Conservation (phyloP, 2,797 vertebrate genomes). For the Rhinophrynus dorsalis region DNA sequence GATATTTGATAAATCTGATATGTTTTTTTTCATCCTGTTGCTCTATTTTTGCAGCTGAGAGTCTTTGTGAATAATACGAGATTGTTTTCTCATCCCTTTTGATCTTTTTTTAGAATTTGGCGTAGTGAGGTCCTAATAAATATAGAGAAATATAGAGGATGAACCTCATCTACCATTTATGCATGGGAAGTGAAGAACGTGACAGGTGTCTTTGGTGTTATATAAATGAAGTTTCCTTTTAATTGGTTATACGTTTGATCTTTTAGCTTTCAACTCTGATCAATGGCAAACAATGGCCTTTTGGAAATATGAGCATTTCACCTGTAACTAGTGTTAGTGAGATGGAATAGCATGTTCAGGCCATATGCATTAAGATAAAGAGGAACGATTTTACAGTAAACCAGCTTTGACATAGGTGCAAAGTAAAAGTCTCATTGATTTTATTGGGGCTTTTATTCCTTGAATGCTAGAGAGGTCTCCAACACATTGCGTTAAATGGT, state of each 20-base stretch:
- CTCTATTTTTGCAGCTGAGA: background rate
- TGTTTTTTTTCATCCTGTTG: no score
- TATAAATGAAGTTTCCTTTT: conserved; percentile 19
- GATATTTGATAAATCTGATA: background rate
- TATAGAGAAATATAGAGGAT: background rate
- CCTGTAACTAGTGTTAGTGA: conserved; percentile 6
- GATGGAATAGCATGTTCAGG: no score
- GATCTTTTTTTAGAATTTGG: background rate
- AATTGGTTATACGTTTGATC: conserved; percentile 23
- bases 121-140: background rate
- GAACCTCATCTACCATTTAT: background rate
- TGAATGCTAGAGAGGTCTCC: no score
- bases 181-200: conserved; percentile 12
- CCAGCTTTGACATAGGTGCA: no score
- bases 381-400: no score
- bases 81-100: background rate
- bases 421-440: no score
- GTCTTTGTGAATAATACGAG: background rate
- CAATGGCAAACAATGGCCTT: conserved; percentile 15
- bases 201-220: conserved; percentile 24
- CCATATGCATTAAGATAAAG: no score
- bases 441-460: no score
- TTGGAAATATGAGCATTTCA: conserved; percentile 25
- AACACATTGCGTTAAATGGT: no score
- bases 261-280: conserved; percentile 32